These are phyloP conservation scores for Drosophila lowei DNA, from an alignment of 1,140 invertebrate genomes.

Conservation along the genomic window DNA sequence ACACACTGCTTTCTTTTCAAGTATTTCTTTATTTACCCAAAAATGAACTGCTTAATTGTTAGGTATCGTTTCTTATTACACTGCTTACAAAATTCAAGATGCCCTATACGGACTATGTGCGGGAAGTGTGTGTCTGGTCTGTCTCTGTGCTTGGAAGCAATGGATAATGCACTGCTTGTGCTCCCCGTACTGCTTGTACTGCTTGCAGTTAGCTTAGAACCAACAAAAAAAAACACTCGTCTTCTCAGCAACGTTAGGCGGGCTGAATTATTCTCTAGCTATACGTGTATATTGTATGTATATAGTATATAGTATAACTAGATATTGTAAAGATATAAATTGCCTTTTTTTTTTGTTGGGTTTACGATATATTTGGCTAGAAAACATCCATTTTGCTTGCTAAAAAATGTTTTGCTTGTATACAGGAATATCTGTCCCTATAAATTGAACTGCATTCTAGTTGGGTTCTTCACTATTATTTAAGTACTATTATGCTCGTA, in stretches of 20 bases:
- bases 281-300: conserved; percentile 53
- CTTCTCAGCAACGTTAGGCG: conserved; percentile 74
- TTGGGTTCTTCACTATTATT: conserved; percentile 17
- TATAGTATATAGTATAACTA: conserved; percentile 44
- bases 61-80: conserved; percentile 37
- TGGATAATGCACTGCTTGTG: conserved; percentile 18
- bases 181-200: not conserved
- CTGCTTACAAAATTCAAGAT: conserved; percentile 69
- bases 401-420: conserved; percentile 33
- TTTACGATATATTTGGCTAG: conserved; percentile 49
- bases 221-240: conserved; percentile 40
- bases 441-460: conserved; percentile 38
- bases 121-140: conserved; percentile 3
- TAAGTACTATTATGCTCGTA: no score
- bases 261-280: conserved; percentile 74
- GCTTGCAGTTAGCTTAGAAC: conserved; percentile 5
- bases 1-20: conserved; percentile 55
- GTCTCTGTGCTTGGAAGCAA: conserved; percentile 22
- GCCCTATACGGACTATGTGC: conserved; percentile 34
- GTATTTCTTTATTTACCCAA: conserved; percentile 71
- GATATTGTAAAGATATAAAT: conserved; percentile 64
- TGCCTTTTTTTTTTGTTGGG: conserved; percentile 13
- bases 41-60: conserved; percentile 66
- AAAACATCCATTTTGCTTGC: conserved; percentile 40
- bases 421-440: conserved; percentile 38